Evolutionary conservation across 2,888 invertebrate species (phyloP).

Genomic region (Argyra leucocephala): DNA sequence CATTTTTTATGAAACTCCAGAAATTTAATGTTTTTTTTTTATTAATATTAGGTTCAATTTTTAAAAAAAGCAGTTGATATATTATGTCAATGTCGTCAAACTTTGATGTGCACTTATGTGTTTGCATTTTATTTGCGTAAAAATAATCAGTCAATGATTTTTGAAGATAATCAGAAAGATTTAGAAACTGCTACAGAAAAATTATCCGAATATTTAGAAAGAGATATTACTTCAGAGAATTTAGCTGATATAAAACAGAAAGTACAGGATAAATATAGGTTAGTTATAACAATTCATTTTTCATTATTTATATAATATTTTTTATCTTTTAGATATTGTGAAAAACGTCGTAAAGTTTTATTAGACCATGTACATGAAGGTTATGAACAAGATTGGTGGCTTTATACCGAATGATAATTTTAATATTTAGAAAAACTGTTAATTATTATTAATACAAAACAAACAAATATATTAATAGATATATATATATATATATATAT

Average conservation of each 20-base stretch:
- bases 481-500: neutral
- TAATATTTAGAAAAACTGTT: neutral
- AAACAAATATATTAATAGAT: neutral
- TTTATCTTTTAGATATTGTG: slow-evolving; percentile 80
- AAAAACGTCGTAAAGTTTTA: slow-evolving; percentile 88
- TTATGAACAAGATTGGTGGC: slow-evolving; percentile 98
- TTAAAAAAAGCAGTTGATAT: slow-evolving; percentile 95
- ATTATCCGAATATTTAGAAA: slow-evolving; percentile 92
- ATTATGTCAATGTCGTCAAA: slow-evolving; percentile 92
- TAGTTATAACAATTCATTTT: slow-evolving; percentile 19
- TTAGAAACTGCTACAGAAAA: slow-evolving; percentile 95
- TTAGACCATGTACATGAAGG: slow-evolving; percentile 97
- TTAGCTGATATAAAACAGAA: slow-evolving; percentile 96
- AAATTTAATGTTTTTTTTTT: slow-evolving; percentile 13
- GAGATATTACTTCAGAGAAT: slow-evolving; percentile 95
- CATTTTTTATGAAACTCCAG: too few species aligned
- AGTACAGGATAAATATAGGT: slow-evolving; percentile 97
- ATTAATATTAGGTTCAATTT: slow-evolving; percentile 75
- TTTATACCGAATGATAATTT: slow-evolving; percentile 66
- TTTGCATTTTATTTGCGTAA: slow-evolving; percentile 97
- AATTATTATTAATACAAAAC: slow-evolving; percentile 2
- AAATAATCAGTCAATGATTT: slow-evolving; percentile 97
- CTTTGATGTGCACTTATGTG: slow-evolving; percentile 98
- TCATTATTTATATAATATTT: too few species aligned
- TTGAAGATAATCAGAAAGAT: slow-evolving; percentile 98